Percentiles rank a stretch among this genome's conserved stretches.
phyloP scores from a whole-genome alignment of 1,140 invertebrate species.

The Chymomyza costata region DNA sequence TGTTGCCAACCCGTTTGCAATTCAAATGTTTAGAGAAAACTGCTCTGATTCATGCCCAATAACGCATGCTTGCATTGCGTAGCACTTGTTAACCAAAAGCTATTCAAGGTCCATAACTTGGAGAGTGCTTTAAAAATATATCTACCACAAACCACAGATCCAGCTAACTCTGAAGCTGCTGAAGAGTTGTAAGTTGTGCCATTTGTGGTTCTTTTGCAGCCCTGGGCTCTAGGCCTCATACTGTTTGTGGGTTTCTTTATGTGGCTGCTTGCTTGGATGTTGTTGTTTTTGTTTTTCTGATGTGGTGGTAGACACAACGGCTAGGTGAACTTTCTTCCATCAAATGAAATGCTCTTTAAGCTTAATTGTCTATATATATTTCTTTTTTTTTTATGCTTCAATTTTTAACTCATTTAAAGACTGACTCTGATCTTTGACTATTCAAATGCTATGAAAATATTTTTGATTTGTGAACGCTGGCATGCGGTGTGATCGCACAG shows the following conservation, averaged over 20 bases:
- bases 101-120: conserved; percentile 44
- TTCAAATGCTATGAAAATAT: conserved; percentile 68
- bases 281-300: too few relatives aligned
- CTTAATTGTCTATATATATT: conserved; percentile 65
- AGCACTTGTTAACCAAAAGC: conserved; percentile 14
- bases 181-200: not conserved
- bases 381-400: conserved; percentile 34
- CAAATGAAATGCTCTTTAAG: conserved; percentile 71
- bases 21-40: conserved; percentile 43
- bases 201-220: conserved; percentile 19
- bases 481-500: conserved; percentile 17
- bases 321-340: conserved; percentile 60
- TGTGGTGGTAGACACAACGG: conserved; percentile 3
- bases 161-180: too few relatives aligned
- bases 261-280: conserved; percentile 19
- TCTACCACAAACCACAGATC: not conserved
- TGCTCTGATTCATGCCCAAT: conserved; percentile 32
- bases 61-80: conserved; percentile 15
- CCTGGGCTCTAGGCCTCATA: conserved; percentile 27
- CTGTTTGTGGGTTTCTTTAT: conserved; percentile 46
- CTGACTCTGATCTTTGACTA: conserved; percentile 47
- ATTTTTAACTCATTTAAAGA: conserved; percentile 64
- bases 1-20: conserved; percentile 47
- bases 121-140: conserved; percentile 19
- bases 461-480: conserved; percentile 22